A percentile compares a stretch with the other conserved stretches of the same genome.
These are phyloP conservation scores for Neosilurus hyrtlii DNA, from an alignment of 2,797 vertebrate species.

Conservation along the genomic window DNA sequence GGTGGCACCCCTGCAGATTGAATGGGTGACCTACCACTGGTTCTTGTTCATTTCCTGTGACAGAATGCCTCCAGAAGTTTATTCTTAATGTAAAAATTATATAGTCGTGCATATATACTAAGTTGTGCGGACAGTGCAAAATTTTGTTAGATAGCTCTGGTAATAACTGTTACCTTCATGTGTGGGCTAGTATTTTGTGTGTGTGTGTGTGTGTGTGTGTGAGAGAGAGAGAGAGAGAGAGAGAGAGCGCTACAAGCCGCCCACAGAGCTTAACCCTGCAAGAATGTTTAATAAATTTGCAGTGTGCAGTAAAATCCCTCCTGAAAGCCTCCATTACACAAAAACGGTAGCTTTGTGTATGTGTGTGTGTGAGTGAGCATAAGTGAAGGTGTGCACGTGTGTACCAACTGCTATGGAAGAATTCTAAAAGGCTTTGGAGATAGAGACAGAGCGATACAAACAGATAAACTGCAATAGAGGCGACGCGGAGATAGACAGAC, in stretches of 20 bases:
- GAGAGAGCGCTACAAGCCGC: slow-evolving; percentile 54
- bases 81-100: not conserved
- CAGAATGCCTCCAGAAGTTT: not conserved
- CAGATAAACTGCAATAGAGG: not conserved
- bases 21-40: not conserved
- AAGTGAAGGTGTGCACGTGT: not conserved
- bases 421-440: slow-evolving; percentile 9
- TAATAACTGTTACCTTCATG: not conserved
- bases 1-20: too few species aligned
- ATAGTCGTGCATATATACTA: not conserved
- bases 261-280: slow-evolving; percentile 67
- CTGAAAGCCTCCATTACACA: slow-evolving; percentile 16
- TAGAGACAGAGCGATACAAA: slow-evolving; percentile 13
- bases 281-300: slow-evolving; percentile 73
- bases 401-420: slow-evolving; percentile 8
- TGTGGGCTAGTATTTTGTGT: not conserved
- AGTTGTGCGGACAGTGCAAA: not conserved
- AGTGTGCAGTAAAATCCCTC: slow-evolving; percentile 50
- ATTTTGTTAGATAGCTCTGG: not conserved
- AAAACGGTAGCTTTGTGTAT: not conserved
- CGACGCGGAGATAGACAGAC: slow-evolving; percentile 8
- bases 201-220: slow-evolving; percentile 66
- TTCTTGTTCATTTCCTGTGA: not conserved
- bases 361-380: not conserved
- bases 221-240: not conserved